A percentile compares a stretch with the other conserved stretches of the same genome.
Evolutionary conservation across 2,888 invertebrate genomes (phyloP).

Genomic region (Brenthis daphne): DNA sequence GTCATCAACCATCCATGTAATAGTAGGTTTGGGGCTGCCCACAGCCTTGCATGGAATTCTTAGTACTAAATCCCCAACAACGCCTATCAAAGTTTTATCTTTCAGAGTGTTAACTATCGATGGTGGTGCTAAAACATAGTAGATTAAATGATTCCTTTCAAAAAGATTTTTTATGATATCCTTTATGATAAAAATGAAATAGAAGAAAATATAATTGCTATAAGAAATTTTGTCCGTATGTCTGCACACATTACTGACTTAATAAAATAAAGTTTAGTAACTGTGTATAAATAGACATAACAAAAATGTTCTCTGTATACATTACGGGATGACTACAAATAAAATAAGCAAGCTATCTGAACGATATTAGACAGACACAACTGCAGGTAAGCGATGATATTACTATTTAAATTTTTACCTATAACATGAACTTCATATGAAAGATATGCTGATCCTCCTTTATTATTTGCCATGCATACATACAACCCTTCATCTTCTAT

Average conservation of each 20-base stretch:
- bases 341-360: no score
- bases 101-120: constrained; percentile 41
- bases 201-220: no score
- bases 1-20: constrained; percentile 50
- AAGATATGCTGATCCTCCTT: constrained; percentile 44
- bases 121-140: constrained; percentile 51
- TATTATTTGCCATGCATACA: constrained; percentile 53
- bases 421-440: constrained; percentile 50
- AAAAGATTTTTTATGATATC: background rate
- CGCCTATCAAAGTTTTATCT: constrained; percentile 38
- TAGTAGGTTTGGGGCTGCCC: constrained; percentile 54
- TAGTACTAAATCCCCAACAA: constrained; percentile 48
- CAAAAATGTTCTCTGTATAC: no score
- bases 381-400: background rate
- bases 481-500: constrained; percentile 52
- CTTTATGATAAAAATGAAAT: no score
- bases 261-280: background rate
- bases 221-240: background rate
- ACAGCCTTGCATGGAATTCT: constrained; percentile 51
- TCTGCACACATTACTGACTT: background rate
- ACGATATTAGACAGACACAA: background rate
- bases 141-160: background rate
- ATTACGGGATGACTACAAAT: no score
- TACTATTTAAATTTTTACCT: constrained; percentile 42
- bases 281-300: background rate